Evolutionary conservation across 2,797 vertebrate genomes (phyloP), one percentile per base, ranked within the genome.

Genomic region (Peromyscus eremicus): DNA sequence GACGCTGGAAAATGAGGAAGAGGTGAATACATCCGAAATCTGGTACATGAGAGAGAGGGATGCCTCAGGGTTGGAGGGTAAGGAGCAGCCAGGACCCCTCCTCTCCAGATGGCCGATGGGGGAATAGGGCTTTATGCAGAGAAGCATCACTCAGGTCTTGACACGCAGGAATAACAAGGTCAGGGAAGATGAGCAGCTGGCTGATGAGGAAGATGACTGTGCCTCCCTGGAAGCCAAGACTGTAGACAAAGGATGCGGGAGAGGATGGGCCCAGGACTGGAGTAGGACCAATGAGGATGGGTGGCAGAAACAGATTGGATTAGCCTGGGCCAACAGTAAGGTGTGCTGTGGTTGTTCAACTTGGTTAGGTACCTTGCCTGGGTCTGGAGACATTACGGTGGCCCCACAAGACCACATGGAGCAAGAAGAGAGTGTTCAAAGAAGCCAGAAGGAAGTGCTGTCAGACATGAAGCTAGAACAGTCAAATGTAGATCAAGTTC

Each of bases 391-490:
- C 11, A 57, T 21, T 43, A 6, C 17, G 11, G 60, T 43, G 52
- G 25, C 25, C 34, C 66, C 14, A 25, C 23, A 66, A 64, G 40
- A 57, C 71, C 25, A 2, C 43, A 23, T 13, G 13, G 60, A 81
- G 11, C 11, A 23, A 57, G 16, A 7, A 29, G 40, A 34, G 40
- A n/a, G 27, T 64, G 86, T 71, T 73, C 85, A 62, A 55, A 55
- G 92, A 46, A 32, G 89, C 49, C 27, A 70, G 75, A 91, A 93
- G 43, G 27, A 84, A 92, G 60, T 21, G 37, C 29, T 40, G 21
- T 46, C 88, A 85, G 70, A 68, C 43, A 34, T 90, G 82, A 88
- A 88, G 25, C 37, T 91, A 52, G 55, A 79, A 79, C 16, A 90
- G n/a, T 40, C 82, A 85, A 94, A 19, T 16, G 17, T 37, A 49